A percentile compares a stretch with the other conserved stretches of the same genome.
These are phyloP conservation scores for Hyppa rectilinea DNA, from an alignment of 2,888 invertebrate species.

Conservation along the genomic window DNA sequence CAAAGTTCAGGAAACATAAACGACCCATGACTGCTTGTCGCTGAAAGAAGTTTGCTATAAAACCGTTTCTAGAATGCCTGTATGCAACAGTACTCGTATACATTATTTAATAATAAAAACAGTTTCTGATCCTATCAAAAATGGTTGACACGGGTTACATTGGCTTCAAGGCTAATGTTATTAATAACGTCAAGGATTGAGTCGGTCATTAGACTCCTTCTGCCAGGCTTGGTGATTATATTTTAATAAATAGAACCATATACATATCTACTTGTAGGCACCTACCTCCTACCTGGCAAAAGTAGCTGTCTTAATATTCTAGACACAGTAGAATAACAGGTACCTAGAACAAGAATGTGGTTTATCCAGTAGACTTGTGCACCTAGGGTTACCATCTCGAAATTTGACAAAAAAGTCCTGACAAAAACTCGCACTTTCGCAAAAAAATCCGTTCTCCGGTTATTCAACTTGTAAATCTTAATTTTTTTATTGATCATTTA, in stretches of 20 bases:
- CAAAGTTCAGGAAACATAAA: background rate
- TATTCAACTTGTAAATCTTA: background rate
- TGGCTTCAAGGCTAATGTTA: conserved; percentile 3
- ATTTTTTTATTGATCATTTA: background rate
- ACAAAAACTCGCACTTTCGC: background rate
- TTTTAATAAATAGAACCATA: conserved; percentile 15
- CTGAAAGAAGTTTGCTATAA: background rate
- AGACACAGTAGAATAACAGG: conserved; percentile 16
- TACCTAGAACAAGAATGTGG: conserved; percentile 29
- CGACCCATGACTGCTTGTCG: background rate
- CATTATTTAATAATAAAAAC: background rate
- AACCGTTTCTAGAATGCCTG: background rate
- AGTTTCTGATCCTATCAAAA: background rate
- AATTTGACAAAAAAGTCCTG: too few species aligned
- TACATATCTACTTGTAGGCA: background rate
- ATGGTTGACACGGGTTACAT: background rate
- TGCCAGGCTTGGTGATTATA: background rate
- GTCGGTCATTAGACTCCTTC: background rate
- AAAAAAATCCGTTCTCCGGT: background rate
- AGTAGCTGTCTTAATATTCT: background rate
- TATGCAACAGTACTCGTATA: background rate
- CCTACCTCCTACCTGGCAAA: background rate
- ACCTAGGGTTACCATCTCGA: background rate
- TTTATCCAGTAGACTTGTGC: background rate
- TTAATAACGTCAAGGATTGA: conserved; percentile 1